Conservation (phyloP, 2,797 vertebrate species). For the Sparus aurata region DNA sequence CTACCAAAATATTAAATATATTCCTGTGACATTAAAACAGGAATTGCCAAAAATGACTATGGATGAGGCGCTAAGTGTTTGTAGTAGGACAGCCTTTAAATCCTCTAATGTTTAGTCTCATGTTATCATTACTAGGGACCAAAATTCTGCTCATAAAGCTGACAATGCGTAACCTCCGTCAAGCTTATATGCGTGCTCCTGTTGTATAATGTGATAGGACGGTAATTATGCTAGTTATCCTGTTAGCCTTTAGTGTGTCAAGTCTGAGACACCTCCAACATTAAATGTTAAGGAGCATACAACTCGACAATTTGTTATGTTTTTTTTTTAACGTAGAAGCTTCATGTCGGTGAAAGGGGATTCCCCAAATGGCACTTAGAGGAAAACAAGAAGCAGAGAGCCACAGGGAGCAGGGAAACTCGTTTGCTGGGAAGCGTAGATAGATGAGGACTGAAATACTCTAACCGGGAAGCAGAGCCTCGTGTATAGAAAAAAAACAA, state of each 20-base stretch:
- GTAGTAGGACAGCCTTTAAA: slow-evolving; percentile 8
- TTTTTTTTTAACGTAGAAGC: slow-evolving; percentile 46
- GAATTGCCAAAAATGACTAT: not conserved
- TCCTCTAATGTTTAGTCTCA: not conserved
- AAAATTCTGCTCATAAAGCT: slow-evolving; percentile 27
- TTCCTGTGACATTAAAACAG: not conserved
- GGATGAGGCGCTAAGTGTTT: not conserved
- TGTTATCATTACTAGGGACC: not conserved
- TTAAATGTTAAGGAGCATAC: slow-evolving; percentile 69
- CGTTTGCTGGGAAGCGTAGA: slow-evolving; percentile 59
- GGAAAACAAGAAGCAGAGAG: slow-evolving; percentile 68
- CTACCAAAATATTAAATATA: not conserved
- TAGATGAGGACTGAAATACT: slow-evolving; percentile 54
- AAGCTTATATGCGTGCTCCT: not conserved
- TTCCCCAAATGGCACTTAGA: slow-evolving; percentile 75
- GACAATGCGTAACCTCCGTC: slow-evolving; percentile 3
- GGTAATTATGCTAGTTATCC: slow-evolving; percentile 37
- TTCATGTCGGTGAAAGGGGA: slow-evolving; percentile 53
- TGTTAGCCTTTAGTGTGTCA: slow-evolving; percentile 50
- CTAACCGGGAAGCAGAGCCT: slow-evolving; percentile 57
- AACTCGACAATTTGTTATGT: slow-evolving; percentile 36
- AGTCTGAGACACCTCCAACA: slow-evolving; percentile 54
- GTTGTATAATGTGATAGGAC: slow-evolving; percentile 19
- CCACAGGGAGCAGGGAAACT: slow-evolving; percentile 65
- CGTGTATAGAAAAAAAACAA: slow-evolving; percentile 35